Conservation (phyloP, 2,888 invertebrate species). For the Drosophila mercatorum region DNA sequence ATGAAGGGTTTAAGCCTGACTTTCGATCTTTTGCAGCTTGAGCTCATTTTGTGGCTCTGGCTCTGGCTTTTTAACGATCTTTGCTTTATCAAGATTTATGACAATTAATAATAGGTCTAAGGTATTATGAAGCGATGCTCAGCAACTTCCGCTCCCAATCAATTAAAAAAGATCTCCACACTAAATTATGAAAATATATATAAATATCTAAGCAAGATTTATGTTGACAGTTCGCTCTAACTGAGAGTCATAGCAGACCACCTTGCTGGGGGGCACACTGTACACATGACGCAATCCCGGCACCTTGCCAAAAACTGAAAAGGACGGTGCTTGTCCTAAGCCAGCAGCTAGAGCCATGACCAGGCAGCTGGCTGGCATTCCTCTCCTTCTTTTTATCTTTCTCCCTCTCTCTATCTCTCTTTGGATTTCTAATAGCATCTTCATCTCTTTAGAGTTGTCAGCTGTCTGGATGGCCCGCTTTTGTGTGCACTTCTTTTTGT, state of each 20-base stretch:
- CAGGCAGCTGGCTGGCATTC: conserved; percentile 59
- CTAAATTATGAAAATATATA: conserved; percentile 70
- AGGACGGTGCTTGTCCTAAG: conserved; percentile 14
- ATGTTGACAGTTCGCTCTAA: conserved; percentile 47
- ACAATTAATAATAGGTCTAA: conserved; percentile 84
- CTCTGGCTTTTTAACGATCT: conserved; percentile 54
- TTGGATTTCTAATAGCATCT: conserved; percentile 32
- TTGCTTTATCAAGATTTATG: conserved; percentile 83
- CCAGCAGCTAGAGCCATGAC: conserved; percentile 23
- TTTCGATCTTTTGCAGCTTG: conserved; percentile 63
- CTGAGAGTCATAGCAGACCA: conserved; percentile 46
- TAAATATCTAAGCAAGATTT: conserved; percentile 63
- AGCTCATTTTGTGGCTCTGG: conserved; percentile 37
- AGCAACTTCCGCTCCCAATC: conserved; percentile 74
- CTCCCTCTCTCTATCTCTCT: conserved; percentile 3
- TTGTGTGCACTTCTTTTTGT: conserved; percentile 49
- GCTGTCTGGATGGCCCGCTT: conserved; percentile 57
- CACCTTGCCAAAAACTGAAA: conserved; percentile 70
- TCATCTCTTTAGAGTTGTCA: conserved; percentile 60
- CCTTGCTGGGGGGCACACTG: conserved; percentile 38
- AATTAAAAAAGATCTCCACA: conserved; percentile 56
- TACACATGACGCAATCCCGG: conserved; percentile 66
- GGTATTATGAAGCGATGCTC: conserved; percentile 22
- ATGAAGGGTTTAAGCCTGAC: conserved; percentile 51
- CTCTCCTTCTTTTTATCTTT: conserved; percentile 7